A percentile compares a stretch with the other conserved stretches of the same genome.
Conservation (phyloP, 2,113 vertebrate species). For the Herpailurus yagouaroundi region DNA sequence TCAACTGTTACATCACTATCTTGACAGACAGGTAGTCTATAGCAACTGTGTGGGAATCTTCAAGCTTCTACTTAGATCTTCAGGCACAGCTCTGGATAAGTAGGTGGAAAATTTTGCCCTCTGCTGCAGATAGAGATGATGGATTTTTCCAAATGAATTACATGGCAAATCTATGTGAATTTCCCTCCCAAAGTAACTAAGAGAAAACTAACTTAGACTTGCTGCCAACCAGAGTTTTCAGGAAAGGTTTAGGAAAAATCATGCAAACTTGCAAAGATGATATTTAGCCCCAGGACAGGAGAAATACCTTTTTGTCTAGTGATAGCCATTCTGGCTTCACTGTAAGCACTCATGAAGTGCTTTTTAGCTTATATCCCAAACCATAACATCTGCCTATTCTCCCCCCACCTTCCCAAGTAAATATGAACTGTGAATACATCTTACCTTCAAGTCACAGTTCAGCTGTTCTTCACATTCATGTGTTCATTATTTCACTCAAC, state of each 20-base stretch:
- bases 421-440: not conserved
- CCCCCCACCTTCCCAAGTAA: not conserved
- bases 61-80: not conserved
- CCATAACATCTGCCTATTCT: not conserved
- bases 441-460: not conserved
- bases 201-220: not conserved
- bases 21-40: not conserved
- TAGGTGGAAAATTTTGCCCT: not conserved
- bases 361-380: not conserved
- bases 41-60: not conserved
- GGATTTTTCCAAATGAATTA: not conserved
- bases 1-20: not conserved
- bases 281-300: not conserved
- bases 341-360: not conserved
- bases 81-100: not conserved
- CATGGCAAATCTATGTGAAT: not conserved
- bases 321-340: not conserved
- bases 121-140: not conserved
- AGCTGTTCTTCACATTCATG: not conserved
- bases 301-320: not conserved
- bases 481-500: not conserved
- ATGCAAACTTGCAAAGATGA: not conserved
- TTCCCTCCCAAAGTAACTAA: not conserved
- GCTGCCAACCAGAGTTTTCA: not conserved
- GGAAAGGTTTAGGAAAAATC: not conserved